These are phyloP conservation scores for Spheniscus mendiculus DNA, from an alignment of 2,113 vertebrate genomes.

Conservation along the genomic window DNA sequence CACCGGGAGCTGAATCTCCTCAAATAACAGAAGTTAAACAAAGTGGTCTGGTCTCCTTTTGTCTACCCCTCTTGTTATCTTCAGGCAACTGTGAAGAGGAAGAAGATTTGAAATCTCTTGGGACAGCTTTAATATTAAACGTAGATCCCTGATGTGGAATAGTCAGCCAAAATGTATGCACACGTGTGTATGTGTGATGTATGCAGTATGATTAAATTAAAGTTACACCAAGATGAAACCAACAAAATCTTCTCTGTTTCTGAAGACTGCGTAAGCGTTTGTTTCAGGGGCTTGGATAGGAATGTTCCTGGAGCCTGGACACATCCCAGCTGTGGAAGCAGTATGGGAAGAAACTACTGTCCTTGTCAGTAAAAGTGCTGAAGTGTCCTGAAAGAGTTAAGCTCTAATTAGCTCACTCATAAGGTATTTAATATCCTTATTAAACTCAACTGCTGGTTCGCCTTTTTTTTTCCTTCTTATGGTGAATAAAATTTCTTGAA, in stretches of 20 bases:
- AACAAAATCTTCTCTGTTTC: not conserved
- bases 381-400: conserved; percentile 78
- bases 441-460: conserved; percentile 73
- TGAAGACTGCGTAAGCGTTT: not conserved
- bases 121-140: not conserved
- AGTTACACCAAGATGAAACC: not conserved
- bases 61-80: not conserved
- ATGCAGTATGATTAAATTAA: not conserved
- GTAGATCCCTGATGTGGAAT: not conserved
- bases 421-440: conserved; percentile 80
- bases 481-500: conserved; percentile 78
- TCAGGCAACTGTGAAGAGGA: not conserved
- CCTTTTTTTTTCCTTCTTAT: conserved; percentile 3
- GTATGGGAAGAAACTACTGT: not conserved
- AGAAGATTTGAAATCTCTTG: not conserved
- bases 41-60: not conserved
- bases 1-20: not conserved
- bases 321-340: not conserved
- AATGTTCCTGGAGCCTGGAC: not conserved
- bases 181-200: not conserved
- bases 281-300: not conserved
- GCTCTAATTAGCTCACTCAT: conserved; percentile 75
- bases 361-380: conserved; percentile 37
- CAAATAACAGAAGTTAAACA: not conserved
- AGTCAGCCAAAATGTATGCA: not conserved